phyloP scores from a whole-genome alignment of 2,888 invertebrate genomes.

The Lycophotia porphyrea region DNA sequence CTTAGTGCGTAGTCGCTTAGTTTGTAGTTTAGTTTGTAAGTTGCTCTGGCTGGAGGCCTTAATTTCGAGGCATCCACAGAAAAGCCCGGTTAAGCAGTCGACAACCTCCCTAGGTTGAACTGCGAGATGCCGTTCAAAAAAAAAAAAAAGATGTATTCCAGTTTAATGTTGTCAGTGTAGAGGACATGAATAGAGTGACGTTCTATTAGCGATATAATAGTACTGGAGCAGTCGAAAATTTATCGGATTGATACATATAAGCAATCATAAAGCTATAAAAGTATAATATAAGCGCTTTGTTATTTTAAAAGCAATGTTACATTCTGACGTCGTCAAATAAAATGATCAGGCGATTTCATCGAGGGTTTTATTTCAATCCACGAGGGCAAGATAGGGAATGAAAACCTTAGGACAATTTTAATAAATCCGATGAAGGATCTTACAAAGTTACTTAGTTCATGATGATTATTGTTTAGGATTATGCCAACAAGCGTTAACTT shows the following conservation, averaged over 20 bases:
- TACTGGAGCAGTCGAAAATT: background rate
- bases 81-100: too few relatives aligned
- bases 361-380: background rate
- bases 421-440: background rate
- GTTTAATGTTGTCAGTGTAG: background rate
- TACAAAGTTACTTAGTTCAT: background rate
- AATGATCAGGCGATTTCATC: background rate
- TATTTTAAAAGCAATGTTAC: slow-evolving; percentile 3
- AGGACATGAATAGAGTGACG: background rate
- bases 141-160: too few relatives aligned
- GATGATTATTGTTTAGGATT: background rate
- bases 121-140: too few relatives aligned
- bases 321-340: background rate
- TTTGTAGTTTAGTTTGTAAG: too few relatives aligned
- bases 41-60: too few relatives aligned
- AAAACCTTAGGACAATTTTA: background rate
- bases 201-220: background rate
- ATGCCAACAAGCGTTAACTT: background rate
- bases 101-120: too few relatives aligned
- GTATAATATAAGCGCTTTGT: too few relatives aligned
- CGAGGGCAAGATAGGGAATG: background rate
- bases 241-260: background rate
- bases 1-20: too few relatives aligned
- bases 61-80: too few relatives aligned
- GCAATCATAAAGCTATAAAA: background rate